phyloP scores from a whole-genome alignment of 1,140 invertebrate genomes.

The Heliconius hermathena region DNA sequence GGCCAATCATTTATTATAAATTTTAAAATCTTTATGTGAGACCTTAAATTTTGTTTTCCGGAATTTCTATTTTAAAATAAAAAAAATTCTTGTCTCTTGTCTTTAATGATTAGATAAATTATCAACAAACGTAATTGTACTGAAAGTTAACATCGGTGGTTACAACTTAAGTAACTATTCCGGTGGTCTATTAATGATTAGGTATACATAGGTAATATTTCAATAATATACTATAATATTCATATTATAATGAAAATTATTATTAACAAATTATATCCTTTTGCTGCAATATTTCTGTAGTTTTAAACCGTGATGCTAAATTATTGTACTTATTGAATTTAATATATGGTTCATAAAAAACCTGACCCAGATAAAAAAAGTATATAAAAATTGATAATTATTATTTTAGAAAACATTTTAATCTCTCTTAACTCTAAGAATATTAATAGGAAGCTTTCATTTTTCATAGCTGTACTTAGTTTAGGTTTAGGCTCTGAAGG shows the following conservation, averaged over 20 bases:
- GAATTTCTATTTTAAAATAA: not conserved
- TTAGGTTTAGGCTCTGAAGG: not conserved
- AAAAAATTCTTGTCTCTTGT: too few relatives aligned
- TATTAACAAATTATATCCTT: not conserved
- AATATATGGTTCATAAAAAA: not conserved
- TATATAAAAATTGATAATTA: not conserved
- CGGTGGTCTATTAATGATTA: constrained; percentile 10
- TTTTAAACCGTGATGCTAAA: not conserved
- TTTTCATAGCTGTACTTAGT: constrained; percentile 16
- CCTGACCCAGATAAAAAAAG: not conserved
- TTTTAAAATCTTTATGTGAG: not conserved
- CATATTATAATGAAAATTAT: not conserved
- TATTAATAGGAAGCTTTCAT: constrained; percentile 64
- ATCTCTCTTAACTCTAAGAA: constrained; percentile 49
- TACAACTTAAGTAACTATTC: constrained; percentile 6
- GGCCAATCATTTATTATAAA: too few relatives aligned
- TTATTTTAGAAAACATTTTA: constrained; percentile 19
- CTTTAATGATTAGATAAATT: too few relatives aligned
- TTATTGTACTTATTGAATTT: not conserved
- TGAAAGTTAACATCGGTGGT: constrained; percentile 1
- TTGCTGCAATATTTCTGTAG: not conserved
- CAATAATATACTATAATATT: not conserved
- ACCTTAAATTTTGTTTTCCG: not conserved
- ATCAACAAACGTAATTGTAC: not conserved
- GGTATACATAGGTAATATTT: not conserved